Percentiles rank a stretch among this genome's conserved stretches.
Conservation (phyloP, 2,888 invertebrate genomes). For the Tipula lateralis region DNA sequence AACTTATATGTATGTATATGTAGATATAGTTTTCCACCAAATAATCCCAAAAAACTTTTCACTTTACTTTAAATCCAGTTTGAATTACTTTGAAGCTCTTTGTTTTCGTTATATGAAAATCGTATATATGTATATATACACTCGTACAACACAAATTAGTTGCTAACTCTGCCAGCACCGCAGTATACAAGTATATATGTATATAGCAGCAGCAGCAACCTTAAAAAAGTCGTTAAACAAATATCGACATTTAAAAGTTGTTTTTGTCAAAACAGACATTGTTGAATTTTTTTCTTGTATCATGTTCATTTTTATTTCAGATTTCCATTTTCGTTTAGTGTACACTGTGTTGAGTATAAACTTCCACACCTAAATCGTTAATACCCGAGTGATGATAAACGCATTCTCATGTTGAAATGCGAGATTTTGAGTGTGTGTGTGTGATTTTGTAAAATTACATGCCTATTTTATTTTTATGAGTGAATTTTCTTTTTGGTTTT, state of each 20-base stretch:
- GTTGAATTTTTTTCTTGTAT: background rate
- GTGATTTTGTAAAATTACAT: background rate
- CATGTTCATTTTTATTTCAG: background rate
- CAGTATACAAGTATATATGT: no score
- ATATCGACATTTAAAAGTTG: background rate
- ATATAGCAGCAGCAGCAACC: no score
- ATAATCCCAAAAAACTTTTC: background rate
- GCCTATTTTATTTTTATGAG: constrained; percentile 5
- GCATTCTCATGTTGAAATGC: background rate
- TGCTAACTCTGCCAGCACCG: background rate
- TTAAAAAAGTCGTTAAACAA: constrained; percentile 13
- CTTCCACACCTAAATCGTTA: background rate
- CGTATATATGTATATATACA: background rate
- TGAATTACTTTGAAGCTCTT: background rate
- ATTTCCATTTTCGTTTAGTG: background rate
- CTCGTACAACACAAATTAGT: background rate
- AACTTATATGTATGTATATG: background rate
- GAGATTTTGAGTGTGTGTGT: background rate
- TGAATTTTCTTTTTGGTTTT: background rate
- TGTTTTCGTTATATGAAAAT: background rate
- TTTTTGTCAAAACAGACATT: background rate
- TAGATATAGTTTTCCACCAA: background rate
- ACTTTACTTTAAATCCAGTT: background rate
- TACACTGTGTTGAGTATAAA: background rate
- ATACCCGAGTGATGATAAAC: background rate